These are phyloP conservation scores for Drosophila phalerata DNA, from an alignment of 2,888 invertebrate species.

Conservation along the genomic window DNA sequence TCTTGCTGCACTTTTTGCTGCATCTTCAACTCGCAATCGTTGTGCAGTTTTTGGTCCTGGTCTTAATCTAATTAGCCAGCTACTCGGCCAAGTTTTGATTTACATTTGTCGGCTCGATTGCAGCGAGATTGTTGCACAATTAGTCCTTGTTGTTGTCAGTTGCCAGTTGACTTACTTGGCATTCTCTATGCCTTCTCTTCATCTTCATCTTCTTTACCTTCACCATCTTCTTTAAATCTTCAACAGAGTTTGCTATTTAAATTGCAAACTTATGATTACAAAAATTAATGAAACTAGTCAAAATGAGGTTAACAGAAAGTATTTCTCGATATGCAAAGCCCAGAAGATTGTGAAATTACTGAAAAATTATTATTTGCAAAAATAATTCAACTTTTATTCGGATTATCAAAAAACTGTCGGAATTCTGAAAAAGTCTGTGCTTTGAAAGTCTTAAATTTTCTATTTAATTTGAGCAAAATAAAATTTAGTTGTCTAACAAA, in stretches of 20 bases:
- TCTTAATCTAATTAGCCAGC: slow-evolving; percentile 71
- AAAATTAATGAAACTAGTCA: not conserved
- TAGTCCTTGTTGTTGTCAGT: slow-evolving; percentile 24
- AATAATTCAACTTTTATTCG: too few species aligned
- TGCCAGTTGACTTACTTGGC: slow-evolving; percentile 29
- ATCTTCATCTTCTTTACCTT: not conserved
- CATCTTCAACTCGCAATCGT: slow-evolving; percentile 6
- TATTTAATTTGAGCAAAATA: too few species aligned
- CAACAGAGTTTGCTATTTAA: not conserved
- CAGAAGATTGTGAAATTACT: too few species aligned
- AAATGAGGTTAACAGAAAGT: not conserved
- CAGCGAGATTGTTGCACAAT: slow-evolving; percentile 47
- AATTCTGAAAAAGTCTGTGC: too few species aligned
- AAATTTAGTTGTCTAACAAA: too few species aligned
- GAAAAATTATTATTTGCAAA: too few species aligned
- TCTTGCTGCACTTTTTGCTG: slow-evolving; percentile 17
- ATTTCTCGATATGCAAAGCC: too few species aligned
- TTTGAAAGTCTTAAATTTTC: too few species aligned
- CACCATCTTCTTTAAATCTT: not conserved
- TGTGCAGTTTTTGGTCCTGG: slow-evolving; percentile 28
- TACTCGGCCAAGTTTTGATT: slow-evolving; percentile 69
- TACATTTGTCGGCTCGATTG: slow-evolving; percentile 63
- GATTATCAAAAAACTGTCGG: too few species aligned
- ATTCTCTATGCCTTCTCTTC: not conserved
- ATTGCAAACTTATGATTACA: not conserved